Base-by-base conservation (phyloP, 2,888 invertebrate genomes). In the Lampropteryx suffumata region DNA sequence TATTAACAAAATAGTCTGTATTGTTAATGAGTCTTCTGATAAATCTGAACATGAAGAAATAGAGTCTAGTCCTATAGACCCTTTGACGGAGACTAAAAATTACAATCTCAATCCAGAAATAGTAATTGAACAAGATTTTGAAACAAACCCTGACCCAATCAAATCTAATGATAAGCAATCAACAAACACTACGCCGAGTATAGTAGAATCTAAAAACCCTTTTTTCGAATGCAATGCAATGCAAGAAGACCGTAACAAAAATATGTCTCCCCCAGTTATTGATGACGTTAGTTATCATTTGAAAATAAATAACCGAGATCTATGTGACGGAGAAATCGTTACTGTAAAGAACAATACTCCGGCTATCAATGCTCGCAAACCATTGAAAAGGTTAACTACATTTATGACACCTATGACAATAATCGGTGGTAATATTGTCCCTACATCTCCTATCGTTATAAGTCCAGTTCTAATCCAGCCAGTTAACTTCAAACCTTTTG, bases 261-360 rank as follows among this genome's bases (percentile, higher is more conserved):
- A 34, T 26, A 62, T 51, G 46, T 46, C 55, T 36, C 66, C 69
- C 27, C 51, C 65, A 27, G 55, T 63, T 34, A 70, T 71, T 37
- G 79, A 82, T 54, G 76, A 82, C 56, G 83, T 89, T 7, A 85
- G 83, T 65, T 88, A 90, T 59, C 86, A 79, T 66, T 75, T 90
- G 46, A 89, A 82, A 78, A 88, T 89, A 63, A 85, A 83, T 51
- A 84, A 82, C 9, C 77, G 68, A 61, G 84, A 86, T 61, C 63
- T 79, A 41, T 65, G 60, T 36, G 66, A 69, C 36, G 55, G 65
- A 44, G 64, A 69, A 51, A 44, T 59, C 39, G 45, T 59, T 3
- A 30, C 57, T 45, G 45, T 62, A 33, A 64, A 65, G 35, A 66
- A 53, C 37, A 68, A 63, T 50, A 69, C 62, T 47, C 24, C 57